Evolutionary conservation across 1,140 invertebrate genomes (phyloP), one percentile per base, ranked within the genome.

Genomic region (Bacillus rossius): DNA sequence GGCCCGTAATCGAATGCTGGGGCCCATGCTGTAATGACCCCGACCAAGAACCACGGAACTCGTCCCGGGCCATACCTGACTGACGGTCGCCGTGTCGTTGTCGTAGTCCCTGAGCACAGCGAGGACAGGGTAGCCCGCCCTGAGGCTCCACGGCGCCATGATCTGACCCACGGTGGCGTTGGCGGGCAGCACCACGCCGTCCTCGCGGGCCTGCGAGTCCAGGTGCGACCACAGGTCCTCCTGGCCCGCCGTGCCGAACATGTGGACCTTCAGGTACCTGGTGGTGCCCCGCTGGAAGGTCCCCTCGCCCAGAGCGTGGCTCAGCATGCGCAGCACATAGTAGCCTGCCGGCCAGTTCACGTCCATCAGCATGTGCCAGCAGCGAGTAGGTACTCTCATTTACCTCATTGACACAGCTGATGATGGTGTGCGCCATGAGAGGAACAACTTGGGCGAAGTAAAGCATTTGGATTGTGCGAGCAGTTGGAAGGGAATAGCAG

Each of bases 261-360:
- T 65, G 13, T 40, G 5, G 26, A 8, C 14, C 8, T 10, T 8
- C 23, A 81, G 14, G 68, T 60, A 48, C 55, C 62, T 20, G 8
- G 17, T 8, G 7, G 19, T 16, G 2, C 87, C 91, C 60, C 80
- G 80, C 62, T 81, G 84, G 71, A 98, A 96, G 0, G 86, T 86
- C 3, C 82, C 73, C 47, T 84, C 81, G 3, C 91, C 89, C 7
- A 98, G 75, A 3, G 92, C 93, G 64, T 88, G 87, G 65, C 92
- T 88, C 68, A 98, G 84, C 94, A 98, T 98, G 40, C 94, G 78
- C 65, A 98, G 89, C 8, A 97, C 78, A 16, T 38, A 53, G 14
- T 53, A 53, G 4, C 50, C 50, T 53, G 50, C n/a, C 8, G 0
- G 7, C n/a, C n/a, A n/a, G n/a, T n/a, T n/a, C n/a, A n/a, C n/a